A percentile compares a stretch with the other conserved stretches of the same genome.
Evolutionary conservation across 2,797 vertebrate species (phyloP).

Genomic region (Melopsittacus undulatus): DNA sequence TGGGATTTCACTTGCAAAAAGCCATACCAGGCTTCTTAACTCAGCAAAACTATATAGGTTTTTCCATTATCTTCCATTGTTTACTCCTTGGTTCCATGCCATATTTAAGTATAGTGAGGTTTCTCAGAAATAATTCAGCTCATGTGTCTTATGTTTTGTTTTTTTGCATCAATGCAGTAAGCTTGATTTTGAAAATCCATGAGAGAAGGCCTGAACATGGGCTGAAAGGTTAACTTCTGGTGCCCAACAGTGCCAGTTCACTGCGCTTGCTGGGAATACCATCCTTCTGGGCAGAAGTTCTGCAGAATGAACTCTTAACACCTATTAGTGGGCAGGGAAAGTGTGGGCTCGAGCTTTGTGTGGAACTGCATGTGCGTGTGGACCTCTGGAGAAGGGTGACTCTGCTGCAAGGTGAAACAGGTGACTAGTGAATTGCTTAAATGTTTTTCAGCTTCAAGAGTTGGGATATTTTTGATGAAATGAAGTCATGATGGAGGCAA

Average conservation of each 20-base stretch:
- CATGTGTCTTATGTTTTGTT: background rate
- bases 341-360: background rate
- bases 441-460: background rate
- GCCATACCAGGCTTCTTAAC: background rate
- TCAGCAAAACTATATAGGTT: background rate
- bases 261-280: background rate
- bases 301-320: fast-evolving
- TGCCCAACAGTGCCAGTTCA: background rate
- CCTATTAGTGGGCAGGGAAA: background rate
- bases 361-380: background rate
- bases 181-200: background rate
- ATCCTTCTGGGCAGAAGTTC: background rate
- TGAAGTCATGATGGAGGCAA: background rate
- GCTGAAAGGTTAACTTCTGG: background rate
- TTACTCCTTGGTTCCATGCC: background rate
- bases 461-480: background rate
- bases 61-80: background rate
- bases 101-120: background rate
- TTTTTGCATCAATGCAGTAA: background rate
- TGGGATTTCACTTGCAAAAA: background rate
- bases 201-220: background rate
- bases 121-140: background rate
- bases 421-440: background rate
- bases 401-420: background rate
- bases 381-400: background rate